Evolutionary conservation across 2,888 invertebrate genomes (phyloP).

Genomic region (Cyaniris semiargus): DNA sequence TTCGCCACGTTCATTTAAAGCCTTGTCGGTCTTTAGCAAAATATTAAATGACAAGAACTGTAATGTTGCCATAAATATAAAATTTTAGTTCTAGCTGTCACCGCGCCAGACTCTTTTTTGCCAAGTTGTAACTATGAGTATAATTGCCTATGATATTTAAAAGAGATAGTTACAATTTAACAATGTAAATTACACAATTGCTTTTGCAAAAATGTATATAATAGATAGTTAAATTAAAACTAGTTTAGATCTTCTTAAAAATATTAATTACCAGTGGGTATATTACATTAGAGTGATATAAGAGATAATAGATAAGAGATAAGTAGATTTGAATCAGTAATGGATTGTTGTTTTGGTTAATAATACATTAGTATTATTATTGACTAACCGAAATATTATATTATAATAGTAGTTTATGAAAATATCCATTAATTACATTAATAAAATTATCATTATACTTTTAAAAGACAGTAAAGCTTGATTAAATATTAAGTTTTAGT

Average conservation of each 20-base stretch:
- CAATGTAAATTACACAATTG: not conserved
- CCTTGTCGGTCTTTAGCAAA: too few species aligned
- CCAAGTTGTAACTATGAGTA: too few species aligned
- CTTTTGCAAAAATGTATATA: not conserved
- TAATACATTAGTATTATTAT: not conserved
- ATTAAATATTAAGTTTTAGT: not conserved
- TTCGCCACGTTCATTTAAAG: too few species aligned
- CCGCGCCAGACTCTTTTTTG: too few species aligned
- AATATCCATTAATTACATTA: too few species aligned
- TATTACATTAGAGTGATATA: too few species aligned
- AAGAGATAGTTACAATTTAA: too few species aligned
- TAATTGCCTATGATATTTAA: too few species aligned
- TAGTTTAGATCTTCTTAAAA: not conserved
- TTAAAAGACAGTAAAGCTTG: not conserved
- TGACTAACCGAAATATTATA: not conserved
- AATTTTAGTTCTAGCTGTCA: too few species aligned
- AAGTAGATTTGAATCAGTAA: not conserved
- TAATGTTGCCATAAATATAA: too few species aligned
- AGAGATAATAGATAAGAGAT: too few species aligned
- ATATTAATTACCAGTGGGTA: not conserved
- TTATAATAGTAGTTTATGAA: not conserved
- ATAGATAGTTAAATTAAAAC: not conserved
- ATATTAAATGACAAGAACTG: too few species aligned
- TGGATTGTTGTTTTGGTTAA: not conserved
- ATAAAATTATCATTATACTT: not conserved